These are phyloP conservation scores for Agonopterix heracliana DNA, from an alignment of 2,888 invertebrate genomes.

Conservation along the genomic window DNA sequence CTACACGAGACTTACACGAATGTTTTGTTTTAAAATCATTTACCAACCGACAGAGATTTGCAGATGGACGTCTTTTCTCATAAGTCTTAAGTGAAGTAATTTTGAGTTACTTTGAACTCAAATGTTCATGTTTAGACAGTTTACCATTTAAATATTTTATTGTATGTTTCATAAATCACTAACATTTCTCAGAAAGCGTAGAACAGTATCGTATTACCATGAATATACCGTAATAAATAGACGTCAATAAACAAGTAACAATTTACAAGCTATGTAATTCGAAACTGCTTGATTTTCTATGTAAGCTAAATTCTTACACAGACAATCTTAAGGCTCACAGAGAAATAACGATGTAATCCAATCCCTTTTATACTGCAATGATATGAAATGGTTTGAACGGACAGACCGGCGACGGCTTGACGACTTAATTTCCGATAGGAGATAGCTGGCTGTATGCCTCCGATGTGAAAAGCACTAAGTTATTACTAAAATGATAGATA, in stretches of 20 bases:
- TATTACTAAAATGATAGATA: background rate
- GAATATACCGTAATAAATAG: too few species aligned
- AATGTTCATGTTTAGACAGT: background rate
- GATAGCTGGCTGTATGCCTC: conserved; percentile 17
- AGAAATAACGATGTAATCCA: background rate
- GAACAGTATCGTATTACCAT: too few species aligned
- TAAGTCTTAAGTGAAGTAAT: background rate
- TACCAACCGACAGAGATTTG: conserved; percentile 15
- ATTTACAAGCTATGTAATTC: too few species aligned
- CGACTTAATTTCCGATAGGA: conserved; percentile 32
- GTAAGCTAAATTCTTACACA: too few species aligned
- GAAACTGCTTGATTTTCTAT: too few species aligned
- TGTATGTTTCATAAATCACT: too few species aligned
- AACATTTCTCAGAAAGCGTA: too few species aligned
- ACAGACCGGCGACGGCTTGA: conserved; percentile 13
- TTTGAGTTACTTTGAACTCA: too few species aligned
- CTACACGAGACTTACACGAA: conserved; percentile 14
- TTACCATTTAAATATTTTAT: background rate
- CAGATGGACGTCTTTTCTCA: background rate
- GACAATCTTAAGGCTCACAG: too few species aligned
- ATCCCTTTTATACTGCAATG: background rate
- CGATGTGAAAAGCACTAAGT: conserved; percentile 7
- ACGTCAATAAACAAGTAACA: too few species aligned
- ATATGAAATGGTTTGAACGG: background rate
- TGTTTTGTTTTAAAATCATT: conserved; percentile 18